A percentile compares a stretch with the other conserved stretches of the same genome.
Evolutionary conservation across 2,888 invertebrate genomes (phyloP).

Genomic region (Escarpia spicata): DNA sequence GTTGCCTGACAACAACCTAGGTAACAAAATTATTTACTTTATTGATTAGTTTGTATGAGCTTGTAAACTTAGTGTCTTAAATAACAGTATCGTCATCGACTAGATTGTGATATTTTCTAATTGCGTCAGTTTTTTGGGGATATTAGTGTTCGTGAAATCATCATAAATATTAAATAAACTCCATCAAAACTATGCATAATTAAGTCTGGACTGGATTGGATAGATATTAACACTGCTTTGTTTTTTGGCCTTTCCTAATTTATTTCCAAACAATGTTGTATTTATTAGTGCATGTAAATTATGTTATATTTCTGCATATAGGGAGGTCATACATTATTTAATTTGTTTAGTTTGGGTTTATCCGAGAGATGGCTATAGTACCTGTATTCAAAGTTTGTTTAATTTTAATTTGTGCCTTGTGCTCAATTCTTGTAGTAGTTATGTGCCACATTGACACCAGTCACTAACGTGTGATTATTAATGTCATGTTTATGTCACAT

Average conservation of each 20-base stretch:
- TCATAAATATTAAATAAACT: background rate
- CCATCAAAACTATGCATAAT: background rate
- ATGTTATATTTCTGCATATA: background rate
- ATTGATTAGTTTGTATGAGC: background rate
- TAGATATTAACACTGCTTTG: background rate
- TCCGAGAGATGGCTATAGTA: background rate
- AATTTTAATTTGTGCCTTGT: background rate
- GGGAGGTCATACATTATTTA: background rate
- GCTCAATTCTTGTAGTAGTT: background rate
- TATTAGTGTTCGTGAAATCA: background rate
- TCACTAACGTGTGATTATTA: background rate
- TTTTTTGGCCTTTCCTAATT: background rate
- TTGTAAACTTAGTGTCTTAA: background rate
- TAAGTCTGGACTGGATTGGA: background rate
- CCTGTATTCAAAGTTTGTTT: too few relatives aligned
- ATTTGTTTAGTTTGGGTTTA: background rate
- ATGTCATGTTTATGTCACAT: slow-evolving; percentile 10
- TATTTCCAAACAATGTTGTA: background rate
- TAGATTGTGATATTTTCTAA: background rate
- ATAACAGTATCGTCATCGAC: background rate
- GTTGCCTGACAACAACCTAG: background rate
- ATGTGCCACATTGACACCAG: too few relatives aligned
- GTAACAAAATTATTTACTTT: background rate
- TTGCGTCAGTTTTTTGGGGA: background rate
- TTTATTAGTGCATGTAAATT: background rate